A percentile compares a stretch with the other conserved stretches of the same genome.
These are phyloP conservation scores for Teinopalpus imperialis DNA, from an alignment of 2,888 invertebrate genomes.

Conservation along the genomic window DNA sequence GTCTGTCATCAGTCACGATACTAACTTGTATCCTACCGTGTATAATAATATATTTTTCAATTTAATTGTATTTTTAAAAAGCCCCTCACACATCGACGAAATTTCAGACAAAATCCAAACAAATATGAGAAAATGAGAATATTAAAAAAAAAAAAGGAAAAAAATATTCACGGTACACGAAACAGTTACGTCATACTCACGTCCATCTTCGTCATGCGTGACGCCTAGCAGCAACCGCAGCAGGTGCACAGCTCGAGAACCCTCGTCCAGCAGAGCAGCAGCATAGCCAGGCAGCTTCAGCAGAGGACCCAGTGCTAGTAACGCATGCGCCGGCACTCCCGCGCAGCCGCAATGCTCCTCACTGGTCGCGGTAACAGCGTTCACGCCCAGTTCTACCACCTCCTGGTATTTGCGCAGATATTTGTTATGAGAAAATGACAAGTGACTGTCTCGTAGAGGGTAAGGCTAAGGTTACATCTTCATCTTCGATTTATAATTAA, in stretches of 20 bases:
- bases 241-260: slow-evolving; percentile 92
- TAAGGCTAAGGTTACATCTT: too few species aligned
- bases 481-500: too few species aligned
- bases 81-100: too few species aligned
- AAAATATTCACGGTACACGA: background rate
- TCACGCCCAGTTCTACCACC: slow-evolving; percentile 61
- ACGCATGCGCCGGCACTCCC: slow-evolving; percentile 92
- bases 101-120: too few species aligned
- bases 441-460: too few species aligned
- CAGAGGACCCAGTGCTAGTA: slow-evolving; percentile 95
- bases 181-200: slow-evolving; percentile 61
- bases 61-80: too few species aligned
- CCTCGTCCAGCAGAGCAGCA: slow-evolving; percentile 91
- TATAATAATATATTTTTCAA: too few species aligned
- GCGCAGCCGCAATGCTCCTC: slow-evolving; percentile 55
- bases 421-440: too few species aligned
- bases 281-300: slow-evolving; percentile 95
- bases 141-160: too few species aligned
- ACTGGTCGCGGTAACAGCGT: slow-evolving; percentile 38
- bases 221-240: slow-evolving; percentile 94
- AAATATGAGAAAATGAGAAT: too few species aligned
- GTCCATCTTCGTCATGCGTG: slow-evolving; percentile 95
- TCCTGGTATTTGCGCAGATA: slow-evolving; percentile 47
- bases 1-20: too few species aligned
- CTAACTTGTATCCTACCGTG: too few species aligned